Base-by-base conservation (phyloP, 2,113 vertebrate genomes). In the Crotalus tigris region DNA sequence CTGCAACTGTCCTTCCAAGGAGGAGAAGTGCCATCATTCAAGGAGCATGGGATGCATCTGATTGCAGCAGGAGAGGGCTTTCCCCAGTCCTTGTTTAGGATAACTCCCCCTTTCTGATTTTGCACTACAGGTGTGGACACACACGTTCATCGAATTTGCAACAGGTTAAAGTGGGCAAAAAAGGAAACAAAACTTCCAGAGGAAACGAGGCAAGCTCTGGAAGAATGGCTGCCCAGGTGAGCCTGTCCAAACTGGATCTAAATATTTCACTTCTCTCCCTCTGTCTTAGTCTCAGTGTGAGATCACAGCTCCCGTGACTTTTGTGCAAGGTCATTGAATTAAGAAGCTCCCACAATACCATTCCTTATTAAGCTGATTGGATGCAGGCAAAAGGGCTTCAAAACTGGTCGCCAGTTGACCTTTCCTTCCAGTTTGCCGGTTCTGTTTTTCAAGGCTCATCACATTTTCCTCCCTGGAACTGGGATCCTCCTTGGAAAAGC, bases 181-280 rank as follows among this genome's bases (percentile, higher is more conserved):
- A 98, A 97, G 61, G 91, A 94, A 15, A 98, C 98, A 86, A 99
- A 96, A 94, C 93, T 95, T 95, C 99, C 99, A 0, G 99, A 99
- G 97, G 97, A 98, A 33, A 99, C 99, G 0, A 98, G 99, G 0
- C 96, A 93, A 3, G 98, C 97, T 0, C 97, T 99, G 94, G 99
- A 99, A 95, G 98, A 98, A 5, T 99, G 99, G 99, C 97, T 99
- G 93, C 99, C 99, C 93, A 98, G 99, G 99, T 99, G 89, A 96
- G 92, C 54, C 39, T 26, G 10, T 6, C 5, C 0, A 39, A 46
- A 44, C 29, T 10, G 61, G 12, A 55, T n/a, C 23, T 26, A 4
- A 33, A 29, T 15, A 1, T 29, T 92, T 69, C 6, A 15, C 26
- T 39, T 75, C n/a, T 19, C 69, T 81, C 75, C 15, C 6, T 81